A percentile compares a stretch with the other conserved stretches of the same genome.
These are phyloP conservation scores for Pharmacophagus antenor DNA, from an alignment of 2,888 invertebrate genomes.

Conservation along the genomic window DNA sequence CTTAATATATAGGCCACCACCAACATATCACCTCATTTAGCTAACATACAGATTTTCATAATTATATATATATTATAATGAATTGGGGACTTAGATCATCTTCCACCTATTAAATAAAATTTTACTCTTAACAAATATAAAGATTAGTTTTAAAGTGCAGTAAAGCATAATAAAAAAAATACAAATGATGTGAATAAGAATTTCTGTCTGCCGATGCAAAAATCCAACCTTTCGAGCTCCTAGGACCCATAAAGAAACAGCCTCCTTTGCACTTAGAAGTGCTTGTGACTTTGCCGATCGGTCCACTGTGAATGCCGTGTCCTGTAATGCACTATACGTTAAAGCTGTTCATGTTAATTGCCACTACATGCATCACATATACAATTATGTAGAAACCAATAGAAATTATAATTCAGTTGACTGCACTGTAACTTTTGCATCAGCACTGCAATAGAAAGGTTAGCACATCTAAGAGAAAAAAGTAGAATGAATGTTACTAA, in stretches of 20 bases:
- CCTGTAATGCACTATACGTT: slow-evolving; percentile 84
- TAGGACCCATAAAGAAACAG: slow-evolving; percentile 96
- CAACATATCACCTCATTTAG: not conserved
- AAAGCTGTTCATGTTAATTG: slow-evolving; percentile 72
- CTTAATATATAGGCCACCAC: not conserved
- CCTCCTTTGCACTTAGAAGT: slow-evolving; percentile 95
- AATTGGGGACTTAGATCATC: slow-evolving; percentile 28
- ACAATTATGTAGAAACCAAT: slow-evolving; percentile 31
- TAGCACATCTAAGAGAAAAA: slow-evolving; percentile 32
- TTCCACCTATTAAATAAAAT: slow-evolving; percentile 37
- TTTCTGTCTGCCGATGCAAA: slow-evolving; percentile 49
- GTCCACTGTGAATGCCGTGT: slow-evolving; percentile 85
- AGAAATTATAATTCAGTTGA: not conserved
- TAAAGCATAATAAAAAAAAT: slow-evolving; percentile 48
- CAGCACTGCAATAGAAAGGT: slow-evolving; percentile 34
- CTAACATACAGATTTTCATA: not conserved
- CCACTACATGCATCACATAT: slow-evolving; percentile 71
- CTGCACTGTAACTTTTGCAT: slow-evolving; percentile 12
- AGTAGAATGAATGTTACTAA: slow-evolving; percentile 19
- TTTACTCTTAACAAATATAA: slow-evolving; percentile 22
- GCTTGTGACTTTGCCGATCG: slow-evolving; percentile 86
- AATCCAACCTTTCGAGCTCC: slow-evolving; percentile 93
- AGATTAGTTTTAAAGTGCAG: slow-evolving; percentile 36
- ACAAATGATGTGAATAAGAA: slow-evolving; percentile 50
- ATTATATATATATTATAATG: not conserved